Conservation (phyloP, 2,113 vertebrate genomes). For the Nothobranchius furzeri region DNA sequence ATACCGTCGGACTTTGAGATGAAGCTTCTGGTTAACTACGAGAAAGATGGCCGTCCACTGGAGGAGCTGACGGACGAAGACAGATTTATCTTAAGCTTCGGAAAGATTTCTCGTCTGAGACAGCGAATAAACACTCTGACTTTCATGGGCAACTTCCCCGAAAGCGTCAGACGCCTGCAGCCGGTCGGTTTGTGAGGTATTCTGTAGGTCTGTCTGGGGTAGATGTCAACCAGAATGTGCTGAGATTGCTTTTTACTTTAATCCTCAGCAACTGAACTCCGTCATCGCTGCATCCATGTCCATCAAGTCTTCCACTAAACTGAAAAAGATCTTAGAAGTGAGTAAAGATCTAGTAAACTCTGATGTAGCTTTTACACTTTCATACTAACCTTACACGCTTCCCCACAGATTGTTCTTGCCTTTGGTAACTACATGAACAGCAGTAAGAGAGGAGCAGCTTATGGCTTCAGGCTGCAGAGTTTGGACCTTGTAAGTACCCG, state of each 20-base stretch:
- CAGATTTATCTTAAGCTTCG: slow-evolving; percentile 89
- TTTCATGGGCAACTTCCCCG: slow-evolving; percentile 93
- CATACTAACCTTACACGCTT: neutral
- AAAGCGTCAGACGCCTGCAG: slow-evolving; percentile 86
- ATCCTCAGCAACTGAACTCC: slow-evolving; percentile 90
- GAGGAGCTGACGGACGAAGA: slow-evolving; percentile 90
- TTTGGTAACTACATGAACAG: slow-evolving; percentile 99
- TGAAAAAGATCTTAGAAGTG: slow-evolving; percentile 96
- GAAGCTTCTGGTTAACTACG: slow-evolving; percentile 86
- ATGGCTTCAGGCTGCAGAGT: slow-evolving; percentile 94
- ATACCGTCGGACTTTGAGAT: slow-evolving; percentile 91
- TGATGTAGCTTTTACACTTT: neutral
- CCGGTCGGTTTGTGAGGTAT: slow-evolving; percentile 78
- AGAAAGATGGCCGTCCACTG: slow-evolving; percentile 83
- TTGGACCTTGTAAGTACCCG: slow-evolving; percentile 85
- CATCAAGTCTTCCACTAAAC: slow-evolving; percentile 90
- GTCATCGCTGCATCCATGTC: slow-evolving; percentile 94
- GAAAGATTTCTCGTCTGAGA: slow-evolving; percentile 88
- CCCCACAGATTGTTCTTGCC: slow-evolving; percentile 88
- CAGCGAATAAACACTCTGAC: slow-evolving; percentile 92
- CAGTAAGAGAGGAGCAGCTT: slow-evolving; percentile 91
- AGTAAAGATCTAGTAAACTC: slow-evolving; percentile 33
- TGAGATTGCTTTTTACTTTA: slow-evolving; percentile 14
- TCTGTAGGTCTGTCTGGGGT: neutral
- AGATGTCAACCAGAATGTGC: neutral